These are phyloP conservation scores for Agonopterix alstromeriana DNA, from an alignment of 2,888 invertebrate species.

Conservation along the genomic window DNA sequence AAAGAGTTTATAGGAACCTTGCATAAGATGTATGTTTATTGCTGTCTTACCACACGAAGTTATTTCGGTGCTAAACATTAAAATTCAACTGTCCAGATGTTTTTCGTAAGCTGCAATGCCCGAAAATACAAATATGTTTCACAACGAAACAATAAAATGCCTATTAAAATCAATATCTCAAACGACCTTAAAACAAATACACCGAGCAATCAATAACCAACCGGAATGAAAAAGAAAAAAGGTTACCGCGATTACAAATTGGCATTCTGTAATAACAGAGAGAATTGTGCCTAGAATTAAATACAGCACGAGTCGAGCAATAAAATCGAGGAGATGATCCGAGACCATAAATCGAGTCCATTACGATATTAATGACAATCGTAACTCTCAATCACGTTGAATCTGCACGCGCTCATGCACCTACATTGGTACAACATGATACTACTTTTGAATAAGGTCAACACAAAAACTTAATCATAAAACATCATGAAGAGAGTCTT, in stretches of 20 bases:
- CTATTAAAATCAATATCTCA: neutral
- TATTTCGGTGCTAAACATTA: neutral
- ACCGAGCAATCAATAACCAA: conserved; percentile 12
- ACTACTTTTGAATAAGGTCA: conserved; percentile 25
- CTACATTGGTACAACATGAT: conserved; percentile 18
- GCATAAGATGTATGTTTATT: conserved; percentile 14
- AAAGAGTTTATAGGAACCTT: conserved; percentile 44
- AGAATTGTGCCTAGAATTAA: conserved; percentile 40
- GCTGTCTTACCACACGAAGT: no score
- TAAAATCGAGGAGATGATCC: conserved; percentile 52
- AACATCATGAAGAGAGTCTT: no score
- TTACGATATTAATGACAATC: conserved; percentile 65
- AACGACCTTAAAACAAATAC: conserved; percentile 11
- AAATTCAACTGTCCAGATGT: no score
- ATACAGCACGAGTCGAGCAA: conserved; percentile 35
- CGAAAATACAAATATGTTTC: no score
- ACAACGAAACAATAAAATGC: no score
- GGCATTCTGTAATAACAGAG: conserved; percentile 31
- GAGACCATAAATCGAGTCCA: conserved; percentile 57
- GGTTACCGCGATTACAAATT: conserved; percentile 37
- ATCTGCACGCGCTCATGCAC: conserved; percentile 40
- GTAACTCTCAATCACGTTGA: conserved; percentile 60
- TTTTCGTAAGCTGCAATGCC: no score
- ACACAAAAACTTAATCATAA: conserved; percentile 17
- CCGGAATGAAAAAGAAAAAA: conserved; percentile 16